A percentile compares a stretch with the other conserved stretches of the same genome.
These are phyloP conservation scores for Channa argus DNA, from an alignment of 2,113 vertebrate genomes.

Conservation along the genomic window DNA sequence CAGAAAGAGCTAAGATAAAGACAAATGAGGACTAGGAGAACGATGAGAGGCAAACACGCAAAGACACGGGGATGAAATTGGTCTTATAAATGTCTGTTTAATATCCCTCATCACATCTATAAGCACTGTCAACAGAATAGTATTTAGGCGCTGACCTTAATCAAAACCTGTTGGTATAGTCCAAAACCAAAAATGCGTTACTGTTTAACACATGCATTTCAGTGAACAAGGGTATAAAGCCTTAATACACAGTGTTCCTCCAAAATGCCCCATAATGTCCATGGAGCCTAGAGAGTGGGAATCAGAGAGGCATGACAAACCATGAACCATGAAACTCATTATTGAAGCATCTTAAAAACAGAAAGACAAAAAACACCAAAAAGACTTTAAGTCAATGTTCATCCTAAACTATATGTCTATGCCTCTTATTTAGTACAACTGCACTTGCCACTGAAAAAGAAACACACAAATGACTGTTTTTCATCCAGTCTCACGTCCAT, in stretches of 20 bases:
- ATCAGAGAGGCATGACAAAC: background rate
- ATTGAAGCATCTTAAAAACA: background rate
- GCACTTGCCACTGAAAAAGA: slow-evolving; percentile 8
- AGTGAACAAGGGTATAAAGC: background rate
- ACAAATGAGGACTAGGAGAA: background rate
- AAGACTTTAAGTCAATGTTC: background rate
- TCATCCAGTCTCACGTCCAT: slow-evolving; percentile 14
- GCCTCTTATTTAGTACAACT: background rate
- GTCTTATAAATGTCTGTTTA: slow-evolving; percentile 6
- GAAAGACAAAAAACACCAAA: background rate
- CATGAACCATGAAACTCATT: no score
- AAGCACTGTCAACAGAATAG: background rate
- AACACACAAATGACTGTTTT: slow-evolving; percentile 25
- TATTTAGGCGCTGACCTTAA: background rate
- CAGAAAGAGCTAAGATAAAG: slow-evolving; percentile 12
- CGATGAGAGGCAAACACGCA: background rate
- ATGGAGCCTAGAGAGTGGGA: background rate
- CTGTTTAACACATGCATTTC: slow-evolving; percentile 11
- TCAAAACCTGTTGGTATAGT: background rate
- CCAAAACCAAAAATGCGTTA: background rate
- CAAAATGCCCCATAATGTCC: background rate
- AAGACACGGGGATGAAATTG: background rate
- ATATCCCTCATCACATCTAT: slow-evolving; percentile 3
- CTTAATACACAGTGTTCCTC: no score
- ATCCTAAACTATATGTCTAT: background rate